Evolutionary conservation across 2,113 vertebrate species (phyloP), one percentile per base, ranked within the genome.

Genomic region (Spea multiplicata): DNA sequence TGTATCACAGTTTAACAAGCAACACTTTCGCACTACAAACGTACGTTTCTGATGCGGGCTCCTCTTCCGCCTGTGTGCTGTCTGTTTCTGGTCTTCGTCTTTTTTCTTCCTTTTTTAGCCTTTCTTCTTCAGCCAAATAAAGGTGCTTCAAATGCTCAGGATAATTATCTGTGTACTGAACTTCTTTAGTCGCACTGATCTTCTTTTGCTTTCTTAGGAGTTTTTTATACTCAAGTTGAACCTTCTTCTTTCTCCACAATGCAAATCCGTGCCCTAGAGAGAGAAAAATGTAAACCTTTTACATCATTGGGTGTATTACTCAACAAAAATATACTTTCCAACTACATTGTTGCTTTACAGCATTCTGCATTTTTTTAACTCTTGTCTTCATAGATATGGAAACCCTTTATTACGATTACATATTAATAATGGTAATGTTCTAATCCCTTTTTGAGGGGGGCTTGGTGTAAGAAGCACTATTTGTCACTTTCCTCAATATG

Each of bases 121-220:
- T 90, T 86, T 95, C 84, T 6, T 93, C 94, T 83, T 99, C 96
- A 0, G 96, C 97, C 76, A 93, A 7, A 65, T 99, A 99, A 12
- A 99, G 94, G 85, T 99, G 97, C 66, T 88, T 94, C 83, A 99
- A 88, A 73, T 99, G 96, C 49, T 99, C 96, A 3, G 97, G 97
- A 17, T 97, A 99, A 44, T 88, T 84, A 1, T 96, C 93, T 0
- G 81, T 86, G 73, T 94, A 95, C 3, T 88, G 81, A 7, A 83
- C 10, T 62, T 84, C 84, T 9, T 82, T 76, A 0, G 83, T 81
- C 0, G 82, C 66, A n/a, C 46, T 80, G 44, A 49, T 82, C 47
- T 87, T 89, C 73, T 73, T 92, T 66, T 93, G 86, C 71, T 87
- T 97, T 59, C 88, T 91, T 7, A 93, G 3, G 3, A 98, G 84